These are phyloP conservation scores for Xiphophorus birchmanni DNA, from an alignment of 2,797 vertebrate genomes.

Conservation along the genomic window DNA sequence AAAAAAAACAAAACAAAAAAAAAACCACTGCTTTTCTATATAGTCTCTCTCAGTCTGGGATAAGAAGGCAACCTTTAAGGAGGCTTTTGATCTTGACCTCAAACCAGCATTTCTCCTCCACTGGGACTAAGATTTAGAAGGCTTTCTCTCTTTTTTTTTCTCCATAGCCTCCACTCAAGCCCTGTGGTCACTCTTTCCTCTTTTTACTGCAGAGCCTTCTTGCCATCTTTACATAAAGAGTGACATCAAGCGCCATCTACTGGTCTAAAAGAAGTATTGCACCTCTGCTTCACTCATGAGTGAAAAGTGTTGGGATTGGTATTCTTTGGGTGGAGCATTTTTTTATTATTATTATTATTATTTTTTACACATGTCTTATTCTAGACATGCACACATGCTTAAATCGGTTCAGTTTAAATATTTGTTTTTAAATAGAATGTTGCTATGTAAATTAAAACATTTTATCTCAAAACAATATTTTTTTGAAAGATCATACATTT, in stretches of 20 bases:
- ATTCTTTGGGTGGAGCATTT: not conserved
- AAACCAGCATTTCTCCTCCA: constrained; percentile 44
- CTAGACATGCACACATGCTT: not conserved
- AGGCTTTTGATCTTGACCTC: constrained; percentile 49
- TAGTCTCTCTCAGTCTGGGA: constrained; percentile 30
- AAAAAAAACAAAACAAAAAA: not conserved
- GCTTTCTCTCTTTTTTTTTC: constrained; percentile 6
- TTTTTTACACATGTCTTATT: too few species aligned
- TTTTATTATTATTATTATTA: too few species aligned
- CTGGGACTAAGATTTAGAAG: constrained; percentile 38
- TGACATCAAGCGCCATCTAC: constrained; percentile 60
- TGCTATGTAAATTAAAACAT: not conserved
- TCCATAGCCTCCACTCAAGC: constrained; percentile 11
- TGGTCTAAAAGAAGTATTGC: constrained; percentile 36
- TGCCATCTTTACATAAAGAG: constrained; percentile 34
- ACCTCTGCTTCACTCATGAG: not conserved
- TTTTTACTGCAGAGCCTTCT: constrained; percentile 56
- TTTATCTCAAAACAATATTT: not conserved
- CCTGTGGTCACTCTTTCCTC: constrained; percentile 41
- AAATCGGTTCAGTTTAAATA: not conserved
- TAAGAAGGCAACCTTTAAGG: constrained; percentile 55
- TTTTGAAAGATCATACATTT: not conserved
- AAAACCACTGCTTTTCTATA: constrained; percentile 16
- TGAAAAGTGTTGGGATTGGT: not conserved
- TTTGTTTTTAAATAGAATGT: not conserved